Evolutionary conservation across 2,113 vertebrate species (phyloP), one percentile per base, ranked within the genome.

Genomic region (Sorex fumeus): DNA sequence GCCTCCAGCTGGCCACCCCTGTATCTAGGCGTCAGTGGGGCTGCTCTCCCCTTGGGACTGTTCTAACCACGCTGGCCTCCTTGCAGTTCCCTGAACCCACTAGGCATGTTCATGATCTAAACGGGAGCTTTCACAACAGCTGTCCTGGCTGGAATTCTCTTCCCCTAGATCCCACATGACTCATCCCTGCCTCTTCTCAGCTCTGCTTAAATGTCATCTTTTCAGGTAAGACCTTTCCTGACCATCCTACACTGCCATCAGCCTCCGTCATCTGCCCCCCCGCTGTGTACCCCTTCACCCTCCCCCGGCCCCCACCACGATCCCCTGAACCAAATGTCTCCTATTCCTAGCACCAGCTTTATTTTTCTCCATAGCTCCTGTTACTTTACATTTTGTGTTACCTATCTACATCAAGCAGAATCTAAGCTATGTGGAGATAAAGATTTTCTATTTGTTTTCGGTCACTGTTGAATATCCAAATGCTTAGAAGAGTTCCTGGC

Each of bases 371-470:
- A 62, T 2, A 91, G 13, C 57, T 88, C 69, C 87, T 77, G 2
- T 72, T 79, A 64, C 45, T 62, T 83, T 76, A 12, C 10, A 53
- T 50, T 92, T 19, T 87, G 60, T 84, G 50, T n/a, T 78, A 87
- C 30, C 23, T 50, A 19, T 64, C 30, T 94, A 43, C 0, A 60
- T 2, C 66, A n/a, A 64, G 28, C 53, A 72, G 23, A 69, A 50
- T 50, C 27, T 40, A 78, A 64, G 57, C 36, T 93, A n/a, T 34
- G 76, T 11, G 32, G 72, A 84, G 74, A 28, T 2, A 64, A 50
- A 50, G 57, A 60, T 10, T 69, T 30, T 10, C 6, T 78, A 36
- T 64, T 64, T 11, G 8, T 3, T 53, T 76, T 76, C 13, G 40
- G 43, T 72, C 74, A 60, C 27, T 64, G 19, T 12, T 53, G 9